Conservation (phyloP, 2,888 invertebrate genomes). For the Amitus sp. region DNA sequence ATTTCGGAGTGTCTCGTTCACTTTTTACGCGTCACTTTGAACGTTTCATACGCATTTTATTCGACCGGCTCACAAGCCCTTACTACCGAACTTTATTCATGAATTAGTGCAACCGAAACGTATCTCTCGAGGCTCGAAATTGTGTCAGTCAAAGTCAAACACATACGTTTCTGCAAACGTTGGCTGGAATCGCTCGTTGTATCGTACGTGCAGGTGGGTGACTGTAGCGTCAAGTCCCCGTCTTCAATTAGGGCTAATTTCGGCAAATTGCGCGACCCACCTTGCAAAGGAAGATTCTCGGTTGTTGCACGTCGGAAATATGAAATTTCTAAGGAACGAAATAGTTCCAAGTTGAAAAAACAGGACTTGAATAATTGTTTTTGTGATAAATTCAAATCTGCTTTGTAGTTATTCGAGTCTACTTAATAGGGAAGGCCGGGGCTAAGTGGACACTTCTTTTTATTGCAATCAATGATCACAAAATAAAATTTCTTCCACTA, state of each 20-base stretch:
- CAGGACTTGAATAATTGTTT: no score
- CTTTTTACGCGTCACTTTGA: no score
- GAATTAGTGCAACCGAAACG: background rate
- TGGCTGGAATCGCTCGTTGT: conserved; percentile 47
- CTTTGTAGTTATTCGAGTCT: conserved; percentile 55
- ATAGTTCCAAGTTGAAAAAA: conserved; percentile 59
- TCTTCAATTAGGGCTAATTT: conserved; percentile 63
- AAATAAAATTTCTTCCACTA: no score
- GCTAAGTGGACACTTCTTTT: no score
- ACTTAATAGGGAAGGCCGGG: no score
- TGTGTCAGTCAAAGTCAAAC: conserved; percentile 28
- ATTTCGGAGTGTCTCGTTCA: no score
- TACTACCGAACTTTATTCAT: background rate
- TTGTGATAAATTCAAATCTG: no score
- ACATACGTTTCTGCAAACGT: conserved; percentile 37
- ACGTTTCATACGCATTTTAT: no score
- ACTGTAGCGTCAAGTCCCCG: conserved; percentile 54
- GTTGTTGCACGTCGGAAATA: conserved; percentile 24
- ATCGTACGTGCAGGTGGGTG: conserved; percentile 43
- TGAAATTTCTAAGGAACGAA: conserved; percentile 52
- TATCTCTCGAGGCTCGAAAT: conserved; percentile 23
- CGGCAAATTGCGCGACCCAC: conserved; percentile 55
- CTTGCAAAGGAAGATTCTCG: conserved; percentile 29
- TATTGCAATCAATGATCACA: no score
- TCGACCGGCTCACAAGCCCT: no score